Evolutionary conservation across 2,888 invertebrate genomes (phyloP).

Genomic region (Parnassius glacialis): DNA sequence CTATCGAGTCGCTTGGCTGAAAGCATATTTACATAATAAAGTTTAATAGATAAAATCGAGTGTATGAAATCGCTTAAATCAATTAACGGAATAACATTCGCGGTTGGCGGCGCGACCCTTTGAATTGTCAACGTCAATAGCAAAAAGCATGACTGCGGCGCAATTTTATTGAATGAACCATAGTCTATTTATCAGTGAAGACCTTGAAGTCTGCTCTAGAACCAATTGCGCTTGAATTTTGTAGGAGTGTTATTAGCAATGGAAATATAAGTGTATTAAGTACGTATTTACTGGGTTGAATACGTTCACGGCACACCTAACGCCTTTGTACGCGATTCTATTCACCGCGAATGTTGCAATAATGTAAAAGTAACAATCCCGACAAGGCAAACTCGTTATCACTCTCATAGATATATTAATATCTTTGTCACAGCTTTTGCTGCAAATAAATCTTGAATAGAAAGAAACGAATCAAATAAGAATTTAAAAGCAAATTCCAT

Average conservation of each 20-base stretch:
- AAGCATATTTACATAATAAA: constrained; percentile 21
- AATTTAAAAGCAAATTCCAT: too few relatives aligned
- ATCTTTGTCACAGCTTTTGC: constrained; percentile 6
- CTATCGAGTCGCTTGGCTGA: constrained; percentile 13
- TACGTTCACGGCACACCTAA: constrained; percentile 6
- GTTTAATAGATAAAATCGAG: constrained; percentile 15
- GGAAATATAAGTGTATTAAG: constrained; percentile 32
- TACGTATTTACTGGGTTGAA: constrained; percentile 11
- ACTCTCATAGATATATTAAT: background rate
- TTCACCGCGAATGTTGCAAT: constrained; percentile 14
- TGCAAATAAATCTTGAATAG: background rate
- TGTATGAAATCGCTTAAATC: constrained; percentile 14
- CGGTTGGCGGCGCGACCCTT: constrained; percentile 16
- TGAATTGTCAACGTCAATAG: constrained; percentile 22
- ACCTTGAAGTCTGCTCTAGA: constrained; percentile 64
- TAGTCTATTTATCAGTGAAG: constrained; percentile 56
- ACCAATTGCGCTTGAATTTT: constrained; percentile 56
- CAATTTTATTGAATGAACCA: constrained; percentile 44
- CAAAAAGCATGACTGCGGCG: constrained; percentile 15
- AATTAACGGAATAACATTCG: constrained; percentile 8
- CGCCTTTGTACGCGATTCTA: constrained; percentile 15
- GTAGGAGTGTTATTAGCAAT: constrained; percentile 51
- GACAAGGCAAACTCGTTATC: constrained; percentile 19
- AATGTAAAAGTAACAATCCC: constrained; percentile 21
- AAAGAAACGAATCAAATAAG: too few relatives aligned